Evolutionary conservation across 2,888 invertebrate genomes (phyloP).

Genomic region (Trachelus tabidus): DNA sequence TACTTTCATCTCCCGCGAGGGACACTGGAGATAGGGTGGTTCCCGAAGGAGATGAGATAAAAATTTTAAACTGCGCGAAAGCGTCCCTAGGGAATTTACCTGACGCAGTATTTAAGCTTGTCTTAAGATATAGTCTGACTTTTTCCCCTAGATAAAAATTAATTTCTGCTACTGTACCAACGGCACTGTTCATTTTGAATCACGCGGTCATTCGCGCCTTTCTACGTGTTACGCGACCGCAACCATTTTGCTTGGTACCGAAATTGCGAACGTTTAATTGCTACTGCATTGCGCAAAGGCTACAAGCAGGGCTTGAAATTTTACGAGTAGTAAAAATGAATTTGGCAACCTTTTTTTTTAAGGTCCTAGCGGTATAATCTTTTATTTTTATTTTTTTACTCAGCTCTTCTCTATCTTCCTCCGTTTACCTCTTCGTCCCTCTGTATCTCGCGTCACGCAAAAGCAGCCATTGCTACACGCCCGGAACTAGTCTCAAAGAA

Average conservation of each 20-base stretch:
- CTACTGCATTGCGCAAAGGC: conserved; percentile 30
- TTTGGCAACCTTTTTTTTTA: background rate
- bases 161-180: background rate
- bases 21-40: background rate
- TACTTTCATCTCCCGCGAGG: background rate
- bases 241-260: conserved; percentile 6
- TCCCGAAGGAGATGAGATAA: background rate
- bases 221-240: background rate
- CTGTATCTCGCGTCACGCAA: background rate
- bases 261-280: conserved; percentile 25
- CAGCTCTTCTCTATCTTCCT: background rate
- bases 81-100: background rate
- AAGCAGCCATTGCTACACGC: background rate
- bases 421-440: too few species aligned
- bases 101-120: background rate
- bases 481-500: background rate
- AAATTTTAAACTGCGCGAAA: background rate
- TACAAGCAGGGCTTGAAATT: background rate
- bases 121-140: background rate
- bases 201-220: background rate
- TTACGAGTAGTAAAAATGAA: background rate
- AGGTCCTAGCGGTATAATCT: background rate
- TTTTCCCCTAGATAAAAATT: background rate
- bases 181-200: background rate
- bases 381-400: background rate